Conservation (phyloP, 2,797 vertebrate species). For the Clarias pachynema region DNA sequence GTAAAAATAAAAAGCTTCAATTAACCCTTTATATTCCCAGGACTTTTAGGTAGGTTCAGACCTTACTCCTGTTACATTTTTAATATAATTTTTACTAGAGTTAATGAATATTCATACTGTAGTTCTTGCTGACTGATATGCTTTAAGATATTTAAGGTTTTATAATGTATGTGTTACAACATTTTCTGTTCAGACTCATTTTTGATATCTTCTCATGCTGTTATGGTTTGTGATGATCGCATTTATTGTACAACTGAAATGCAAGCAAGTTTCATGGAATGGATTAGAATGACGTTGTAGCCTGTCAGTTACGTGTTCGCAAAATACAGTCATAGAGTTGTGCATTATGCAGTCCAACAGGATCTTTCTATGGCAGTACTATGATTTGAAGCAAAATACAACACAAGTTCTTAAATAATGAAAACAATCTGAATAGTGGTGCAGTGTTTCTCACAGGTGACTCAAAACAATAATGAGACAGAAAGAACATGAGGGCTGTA, state of each 20-base stretch:
- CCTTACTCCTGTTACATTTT: neutral
- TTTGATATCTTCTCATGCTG: neutral
- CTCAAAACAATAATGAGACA: neutral
- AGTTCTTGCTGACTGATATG: neutral
- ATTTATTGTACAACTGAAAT: neutral
- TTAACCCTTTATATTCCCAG: neutral
- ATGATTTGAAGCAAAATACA: neutral
- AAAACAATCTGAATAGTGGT: neutral
- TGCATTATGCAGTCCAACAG: neutral
- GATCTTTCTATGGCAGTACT: neutral
- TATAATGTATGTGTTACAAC: neutral
- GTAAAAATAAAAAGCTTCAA: constrained; percentile 4
- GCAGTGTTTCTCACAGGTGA: neutral
- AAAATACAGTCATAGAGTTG: neutral
- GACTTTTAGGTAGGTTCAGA: neutral
- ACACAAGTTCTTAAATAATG: neutral
- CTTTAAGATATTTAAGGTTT: neutral
- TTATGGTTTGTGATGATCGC: neutral
- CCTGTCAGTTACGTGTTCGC: neutral
- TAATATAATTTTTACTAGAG: neutral
- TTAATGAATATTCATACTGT: neutral
- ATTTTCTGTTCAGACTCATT: neutral
- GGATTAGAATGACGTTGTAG: neutral
- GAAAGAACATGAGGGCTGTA: neutral
- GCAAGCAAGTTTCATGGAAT: neutral